These are phyloP conservation scores for Erebia aethiops DNA, from an alignment of 2,888 invertebrate species.

Conservation along the genomic window DNA sequence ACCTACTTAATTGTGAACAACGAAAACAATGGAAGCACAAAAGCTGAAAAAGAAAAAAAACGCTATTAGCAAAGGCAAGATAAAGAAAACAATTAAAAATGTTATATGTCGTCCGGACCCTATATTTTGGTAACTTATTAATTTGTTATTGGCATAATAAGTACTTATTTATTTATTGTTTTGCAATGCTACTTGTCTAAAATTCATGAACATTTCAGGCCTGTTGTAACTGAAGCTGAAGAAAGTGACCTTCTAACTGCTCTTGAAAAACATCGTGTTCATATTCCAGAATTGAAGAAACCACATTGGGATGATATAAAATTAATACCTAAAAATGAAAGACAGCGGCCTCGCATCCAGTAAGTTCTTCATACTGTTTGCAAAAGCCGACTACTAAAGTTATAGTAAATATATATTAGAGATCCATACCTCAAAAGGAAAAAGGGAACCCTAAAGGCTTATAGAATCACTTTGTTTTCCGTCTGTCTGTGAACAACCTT, in stretches of 20 bases:
- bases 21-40: conserved; percentile 50
- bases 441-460: too few species aligned
- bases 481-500: too few species aligned
- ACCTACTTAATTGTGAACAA: background rate
- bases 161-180: background rate
- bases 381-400: too few species aligned
- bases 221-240: conserved; percentile 55
- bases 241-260: conserved; percentile 47
- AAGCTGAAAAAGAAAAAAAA: conserved; percentile 62
- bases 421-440: too few species aligned
- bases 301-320: conserved; percentile 69
- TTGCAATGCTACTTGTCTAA: background rate
- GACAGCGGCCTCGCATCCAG: conserved; percentile 63
- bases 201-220: conserved; percentile 52
- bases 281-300: conserved; percentile 63
- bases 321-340: conserved; percentile 63
- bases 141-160: background rate
- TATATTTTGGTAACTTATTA: conserved; percentile 63
- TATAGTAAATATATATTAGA: too few species aligned
- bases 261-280: conserved; percentile 55
- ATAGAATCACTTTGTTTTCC: too few species aligned
- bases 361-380: conserved; percentile 46
- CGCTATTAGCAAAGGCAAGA: conserved; percentile 65
- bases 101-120: conserved; percentile 71
- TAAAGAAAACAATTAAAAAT: conserved; percentile 75